Conservation (phyloP, 1,140 invertebrate species). For the Cherax destructor region DNA sequence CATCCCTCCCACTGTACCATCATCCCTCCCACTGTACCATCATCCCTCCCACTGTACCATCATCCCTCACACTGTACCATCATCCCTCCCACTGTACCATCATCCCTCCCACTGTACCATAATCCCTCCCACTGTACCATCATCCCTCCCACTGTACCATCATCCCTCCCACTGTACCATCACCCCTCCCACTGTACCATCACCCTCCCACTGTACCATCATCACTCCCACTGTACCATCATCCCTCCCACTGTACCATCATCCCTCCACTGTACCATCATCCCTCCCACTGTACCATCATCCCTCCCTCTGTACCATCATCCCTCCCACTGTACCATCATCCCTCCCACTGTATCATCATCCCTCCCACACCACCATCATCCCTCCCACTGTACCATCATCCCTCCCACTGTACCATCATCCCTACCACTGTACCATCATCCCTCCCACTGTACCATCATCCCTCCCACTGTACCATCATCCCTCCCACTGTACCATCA, state of each 20-base stretch:
- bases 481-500: neutral
- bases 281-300: neutral
- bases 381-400: neutral
- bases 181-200: neutral
- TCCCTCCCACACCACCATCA: neutral
- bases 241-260: too few species aligned
- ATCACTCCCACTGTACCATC: neutral
- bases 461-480: neutral
- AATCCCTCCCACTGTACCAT: neutral
- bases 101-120: neutral
- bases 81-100: neutral
- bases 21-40: neutral
- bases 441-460: neutral
- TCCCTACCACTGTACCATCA: neutral
- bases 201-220: neutral
- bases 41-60: too few species aligned
- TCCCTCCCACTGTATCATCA: neutral
- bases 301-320: neutral
- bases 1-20: neutral
- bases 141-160: neutral
- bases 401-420: neutral
- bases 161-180: neutral
- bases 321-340: neutral
- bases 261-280: neutral
- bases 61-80: neutral